A percentile compares a stretch with the other conserved stretches of the same genome.
phyloP scores from a whole-genome alignment of 2,888 invertebrate genomes.

The Gortyna flavago region DNA sequence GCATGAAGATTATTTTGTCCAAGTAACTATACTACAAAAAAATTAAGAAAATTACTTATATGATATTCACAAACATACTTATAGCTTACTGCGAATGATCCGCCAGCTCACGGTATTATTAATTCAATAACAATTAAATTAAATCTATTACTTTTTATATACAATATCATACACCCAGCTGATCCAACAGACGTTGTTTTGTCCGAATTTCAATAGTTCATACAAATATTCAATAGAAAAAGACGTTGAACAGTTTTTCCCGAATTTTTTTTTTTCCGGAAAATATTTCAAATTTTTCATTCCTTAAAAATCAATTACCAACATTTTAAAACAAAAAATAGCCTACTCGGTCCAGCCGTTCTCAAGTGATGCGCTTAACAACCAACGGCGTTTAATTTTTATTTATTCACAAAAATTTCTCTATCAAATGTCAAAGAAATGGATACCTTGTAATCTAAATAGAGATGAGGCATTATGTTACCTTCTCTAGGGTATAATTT shows the following conservation, averaged over 20 bases:
- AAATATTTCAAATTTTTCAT: too few relatives aligned
- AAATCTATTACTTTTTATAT: too few relatives aligned
- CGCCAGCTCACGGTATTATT: neutral
- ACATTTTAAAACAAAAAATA: neutral
- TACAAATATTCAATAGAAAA: too few relatives aligned
- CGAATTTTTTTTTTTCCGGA: too few relatives aligned
- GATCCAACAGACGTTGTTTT: too few relatives aligned
- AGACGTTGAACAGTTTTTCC: too few relatives aligned
- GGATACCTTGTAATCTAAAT: slow-evolving; percentile 28
- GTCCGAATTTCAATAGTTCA: neutral
- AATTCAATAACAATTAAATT: neutral
- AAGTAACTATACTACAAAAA: too few relatives aligned
- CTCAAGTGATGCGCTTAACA: neutral
- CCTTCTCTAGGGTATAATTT: slow-evolving; percentile 55
- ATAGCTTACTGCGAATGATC: neutral
- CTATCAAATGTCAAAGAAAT: slow-evolving; percentile 62
- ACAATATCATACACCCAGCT: too few relatives aligned
- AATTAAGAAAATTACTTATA: neutral
- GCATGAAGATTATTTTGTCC: neutral
- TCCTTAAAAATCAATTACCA: neutral
- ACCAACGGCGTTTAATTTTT: neutral
- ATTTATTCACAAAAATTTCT: slow-evolving; percentile 36
- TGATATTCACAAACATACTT: neutral
- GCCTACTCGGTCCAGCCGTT: neutral
- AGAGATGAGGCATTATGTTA: slow-evolving; percentile 51